These are phyloP conservation scores for Argyresthia goedartella DNA, from an alignment of 2,888 invertebrate species.

Conservation along the genomic window DNA sequence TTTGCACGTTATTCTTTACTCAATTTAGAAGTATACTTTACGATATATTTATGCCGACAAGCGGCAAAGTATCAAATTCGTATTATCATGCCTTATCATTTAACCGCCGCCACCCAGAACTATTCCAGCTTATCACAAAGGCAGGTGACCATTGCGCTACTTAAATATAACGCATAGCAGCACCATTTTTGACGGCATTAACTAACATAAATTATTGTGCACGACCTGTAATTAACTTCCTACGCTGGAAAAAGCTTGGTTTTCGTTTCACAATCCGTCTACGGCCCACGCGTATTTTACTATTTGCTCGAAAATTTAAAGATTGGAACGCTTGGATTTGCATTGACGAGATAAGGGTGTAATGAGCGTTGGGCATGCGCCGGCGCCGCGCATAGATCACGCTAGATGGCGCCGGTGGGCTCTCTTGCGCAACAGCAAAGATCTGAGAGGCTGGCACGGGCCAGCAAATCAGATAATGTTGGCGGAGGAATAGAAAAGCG, in stretches of 20 bases:
- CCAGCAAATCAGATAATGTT: background rate
- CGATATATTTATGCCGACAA: background rate
- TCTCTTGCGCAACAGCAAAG: constrained; percentile 32
- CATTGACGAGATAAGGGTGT: constrained; percentile 51
- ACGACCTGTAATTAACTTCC: constrained; percentile 52
- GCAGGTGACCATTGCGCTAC: constrained; percentile 1
- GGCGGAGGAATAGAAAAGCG: background rate
- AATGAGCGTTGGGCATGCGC: constrained; percentile 31
- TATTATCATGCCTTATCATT: background rate
- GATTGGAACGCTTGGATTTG: constrained; percentile 50
- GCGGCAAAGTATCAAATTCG: background rate
- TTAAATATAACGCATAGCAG: constrained; percentile 21
- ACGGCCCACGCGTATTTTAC: constrained; percentile 26
- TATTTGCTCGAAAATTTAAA: constrained; percentile 21
- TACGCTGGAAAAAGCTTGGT: constrained; percentile 50
- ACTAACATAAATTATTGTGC: background rate
- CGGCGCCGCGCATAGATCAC: constrained; percentile 51
- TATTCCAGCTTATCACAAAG: background rate
- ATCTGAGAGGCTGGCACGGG: background rate
- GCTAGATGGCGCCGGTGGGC: constrained; percentile 52
- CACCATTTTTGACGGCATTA: constrained; percentile 26
- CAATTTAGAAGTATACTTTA: background rate
- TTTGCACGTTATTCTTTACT: background rate
- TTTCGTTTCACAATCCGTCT: constrained; percentile 49
- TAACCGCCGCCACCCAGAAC: background rate